These are phyloP conservation scores for Camponotus fellah DNA, from an alignment of 2,888 invertebrate genomes.

Conservation along the genomic window DNA sequence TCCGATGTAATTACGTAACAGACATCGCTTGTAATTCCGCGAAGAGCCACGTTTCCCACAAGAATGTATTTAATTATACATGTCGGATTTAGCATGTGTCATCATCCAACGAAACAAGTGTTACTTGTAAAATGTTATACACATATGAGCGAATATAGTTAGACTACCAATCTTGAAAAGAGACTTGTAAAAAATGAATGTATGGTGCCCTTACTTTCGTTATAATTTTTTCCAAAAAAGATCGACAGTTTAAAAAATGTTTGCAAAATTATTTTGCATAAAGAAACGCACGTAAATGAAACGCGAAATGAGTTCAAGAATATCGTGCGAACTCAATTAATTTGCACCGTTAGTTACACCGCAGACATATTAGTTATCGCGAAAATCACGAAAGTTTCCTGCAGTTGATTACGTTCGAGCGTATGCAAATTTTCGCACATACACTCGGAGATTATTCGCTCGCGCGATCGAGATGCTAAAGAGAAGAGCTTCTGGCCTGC, in stretches of 20 bases:
- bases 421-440: slow-evolving; percentile 21
- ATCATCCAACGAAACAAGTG: not conserved
- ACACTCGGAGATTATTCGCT: slow-evolving; percentile 13
- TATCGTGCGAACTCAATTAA: not conserved
- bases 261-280: not conserved
- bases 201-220: not conserved
- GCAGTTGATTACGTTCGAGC: not conserved
- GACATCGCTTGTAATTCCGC: slow-evolving; percentile 32
- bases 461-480: slow-evolving; percentile 11
- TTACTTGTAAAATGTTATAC: not conserved
- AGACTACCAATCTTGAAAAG: no score
- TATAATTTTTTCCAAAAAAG: not conserved
- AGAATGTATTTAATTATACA: slow-evolving; percentile 18
- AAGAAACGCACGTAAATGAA: not conserved
- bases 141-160: not conserved
- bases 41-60: slow-evolving; percentile 24
- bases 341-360: not conserved
- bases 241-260: not conserved
- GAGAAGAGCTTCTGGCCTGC: slow-evolving; percentile 48
- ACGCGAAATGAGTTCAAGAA: not conserved
- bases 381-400: not conserved
- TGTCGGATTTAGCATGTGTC: not conserved
- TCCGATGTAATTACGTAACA: slow-evolving; percentile 42
- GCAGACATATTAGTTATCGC: not conserved
- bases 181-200: not conserved